Conservation (phyloP, 2,888 invertebrate species). For the Podotricha telesiphe region DNA sequence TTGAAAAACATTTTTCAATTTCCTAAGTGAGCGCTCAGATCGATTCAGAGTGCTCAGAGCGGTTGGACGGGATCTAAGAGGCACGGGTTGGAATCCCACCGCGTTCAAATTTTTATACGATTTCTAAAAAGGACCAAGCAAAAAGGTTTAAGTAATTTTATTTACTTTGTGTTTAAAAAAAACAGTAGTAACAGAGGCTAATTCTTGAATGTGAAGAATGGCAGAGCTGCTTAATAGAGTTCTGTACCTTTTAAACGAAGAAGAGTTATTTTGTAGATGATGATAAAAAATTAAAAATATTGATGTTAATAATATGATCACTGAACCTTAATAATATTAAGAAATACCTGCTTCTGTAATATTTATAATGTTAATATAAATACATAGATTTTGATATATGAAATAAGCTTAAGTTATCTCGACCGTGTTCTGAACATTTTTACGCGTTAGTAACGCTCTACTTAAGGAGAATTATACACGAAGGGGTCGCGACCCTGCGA, state of each 20-base stretch:
- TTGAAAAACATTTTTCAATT: too few relatives aligned
- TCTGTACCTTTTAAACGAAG: not conserved
- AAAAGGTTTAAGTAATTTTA: too few relatives aligned
- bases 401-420: conserved; percentile 20
- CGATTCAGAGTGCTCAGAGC: too few relatives aligned
- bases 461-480: conserved; percentile 39
- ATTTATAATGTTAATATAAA: not conserved
- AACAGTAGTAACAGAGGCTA: not conserved
- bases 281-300: too few relatives aligned
- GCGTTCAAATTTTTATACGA: too few relatives aligned
- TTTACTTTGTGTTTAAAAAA: not conserved
- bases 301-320: too few relatives aligned
- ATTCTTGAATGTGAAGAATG: not conserved
- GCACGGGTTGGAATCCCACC: too few relatives aligned
- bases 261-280: not conserved
- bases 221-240: not conserved
- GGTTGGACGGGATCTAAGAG: too few relatives aligned
- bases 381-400: not conserved
- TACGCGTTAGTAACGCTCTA: conserved; percentile 40
- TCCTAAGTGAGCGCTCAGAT: too few relatives aligned
- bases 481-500: conserved; percentile 36
- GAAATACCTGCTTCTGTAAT: not conserved
- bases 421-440: conserved; percentile 36
- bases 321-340: too few relatives aligned
- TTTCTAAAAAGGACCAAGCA: too few relatives aligned